Conservation (phyloP, 2,888 invertebrate genomes). For the Pecten maximus region DNA sequence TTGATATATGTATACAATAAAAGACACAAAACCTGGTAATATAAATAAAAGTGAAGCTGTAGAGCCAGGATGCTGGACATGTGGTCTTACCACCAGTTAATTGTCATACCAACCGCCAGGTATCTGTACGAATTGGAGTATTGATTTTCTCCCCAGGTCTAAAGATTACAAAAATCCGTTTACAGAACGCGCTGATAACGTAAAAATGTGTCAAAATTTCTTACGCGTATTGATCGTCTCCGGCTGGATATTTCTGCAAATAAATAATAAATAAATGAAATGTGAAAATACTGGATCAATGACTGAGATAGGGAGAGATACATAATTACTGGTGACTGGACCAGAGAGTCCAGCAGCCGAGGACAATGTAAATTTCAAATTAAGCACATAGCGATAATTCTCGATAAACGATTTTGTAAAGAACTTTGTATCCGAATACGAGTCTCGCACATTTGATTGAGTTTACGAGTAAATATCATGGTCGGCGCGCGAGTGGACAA, state of each 20-base stretch:
- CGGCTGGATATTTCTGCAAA: slow-evolving; percentile 46
- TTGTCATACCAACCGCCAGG: not conserved
- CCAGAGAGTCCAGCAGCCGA: not conserved
- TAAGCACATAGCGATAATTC: slow-evolving; percentile 25
- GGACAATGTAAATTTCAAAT: slow-evolving; percentile 35
- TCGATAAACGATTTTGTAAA: slow-evolving; percentile 11
- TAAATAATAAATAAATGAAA: slow-evolving; percentile 57
- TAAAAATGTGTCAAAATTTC: slow-evolving; percentile 52
- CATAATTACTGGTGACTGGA: slow-evolving; percentile 8
- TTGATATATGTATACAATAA: slow-evolving; percentile 20
- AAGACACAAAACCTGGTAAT: not conserved
- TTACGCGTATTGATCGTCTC: slow-evolving; percentile 47
- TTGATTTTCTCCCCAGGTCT: slow-evolving; percentile 15
- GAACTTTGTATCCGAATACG: slow-evolving; percentile 21
- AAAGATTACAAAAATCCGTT: slow-evolving; percentile 35
- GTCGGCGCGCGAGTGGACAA: not conserved
- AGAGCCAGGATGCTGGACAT: not conserved
- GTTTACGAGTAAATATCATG: not conserved
- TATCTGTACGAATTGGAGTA: not conserved
- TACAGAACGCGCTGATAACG: slow-evolving; percentile 22
- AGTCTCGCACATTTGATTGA: not conserved
- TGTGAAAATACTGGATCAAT: slow-evolving; percentile 41
- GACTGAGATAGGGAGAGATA: not conserved
- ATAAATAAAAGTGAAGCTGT: slow-evolving; percentile 25
- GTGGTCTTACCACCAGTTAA: not conserved